Evolutionary conservation across 37 sponge, comb jelly and placozoan species (phyloP).

Genomic region (Lycopodina hypogea): DNA sequence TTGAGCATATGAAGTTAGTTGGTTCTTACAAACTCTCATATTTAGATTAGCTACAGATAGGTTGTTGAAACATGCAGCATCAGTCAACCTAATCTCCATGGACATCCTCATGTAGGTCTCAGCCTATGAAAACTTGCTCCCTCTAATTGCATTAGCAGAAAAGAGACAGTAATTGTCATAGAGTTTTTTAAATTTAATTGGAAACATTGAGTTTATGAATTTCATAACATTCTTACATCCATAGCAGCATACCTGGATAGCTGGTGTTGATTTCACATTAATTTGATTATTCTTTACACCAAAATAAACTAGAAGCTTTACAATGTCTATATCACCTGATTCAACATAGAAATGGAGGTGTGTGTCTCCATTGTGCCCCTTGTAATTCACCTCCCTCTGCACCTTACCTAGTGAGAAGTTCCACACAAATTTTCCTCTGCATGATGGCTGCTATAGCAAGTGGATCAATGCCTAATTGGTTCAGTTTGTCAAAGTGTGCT

Average conservation of each 20-base stretch:
- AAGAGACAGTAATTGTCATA: constrained; percentile 78
- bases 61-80: constrained; percentile 5
- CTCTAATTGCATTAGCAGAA: constrained; percentile 55
- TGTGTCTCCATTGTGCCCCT: constrained; percentile 79
- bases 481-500: constrained; percentile 79
- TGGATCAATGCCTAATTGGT: constrained; percentile 86
- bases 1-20: constrained; percentile 9
- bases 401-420: constrained; percentile 66
- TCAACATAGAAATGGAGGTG: constrained; percentile 87
- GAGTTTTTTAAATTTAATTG: constrained; percentile 24
- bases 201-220: constrained; percentile 42
- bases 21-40: constrained; percentile 72
- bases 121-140: not conserved
- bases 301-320: constrained; percentile 60
- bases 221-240: constrained; percentile 64
- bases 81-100: constrained; percentile 6
- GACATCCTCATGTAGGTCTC: constrained; percentile 45
- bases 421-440: constrained; percentile 64
- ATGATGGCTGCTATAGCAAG: constrained; percentile 91
- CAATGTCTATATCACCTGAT: constrained; percentile 60
- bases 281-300: constrained; percentile 76
- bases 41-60: constrained; percentile 23
- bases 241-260: constrained; percentile 76
- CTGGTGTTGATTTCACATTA: constrained; percentile 76
- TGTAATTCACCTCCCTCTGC: constrained; percentile 74